These are phyloP conservation scores for Meiosimyza platycephala DNA, from an alignment of 2,888 invertebrate genomes.

Conservation along the genomic window DNA sequence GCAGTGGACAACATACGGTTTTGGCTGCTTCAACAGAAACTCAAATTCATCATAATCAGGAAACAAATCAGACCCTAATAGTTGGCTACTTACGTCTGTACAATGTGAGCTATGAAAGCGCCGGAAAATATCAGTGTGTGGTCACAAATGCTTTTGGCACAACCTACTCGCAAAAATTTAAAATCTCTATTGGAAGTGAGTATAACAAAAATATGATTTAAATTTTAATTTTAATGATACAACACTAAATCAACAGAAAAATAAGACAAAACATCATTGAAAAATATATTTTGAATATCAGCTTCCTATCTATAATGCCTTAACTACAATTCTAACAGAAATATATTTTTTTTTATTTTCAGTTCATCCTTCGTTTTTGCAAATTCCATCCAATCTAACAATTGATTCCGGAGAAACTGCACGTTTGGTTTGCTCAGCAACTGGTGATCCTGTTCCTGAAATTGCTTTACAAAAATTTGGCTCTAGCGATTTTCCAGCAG, in stretches of 20 bases:
- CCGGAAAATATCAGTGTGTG: conserved; percentile 93
- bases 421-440: conserved; percentile 89
- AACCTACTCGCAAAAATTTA: conserved; percentile 87
- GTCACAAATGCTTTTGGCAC: conserved; percentile 90
- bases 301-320: too few species aligned
- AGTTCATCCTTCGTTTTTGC: conserved; percentile 88
- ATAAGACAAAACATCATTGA: too few species aligned
- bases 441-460: conserved; percentile 88
- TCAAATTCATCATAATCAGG: conserved; percentile 62
- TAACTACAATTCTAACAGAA: too few species aligned
- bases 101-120: conserved; percentile 82
- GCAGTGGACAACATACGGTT: neutral
- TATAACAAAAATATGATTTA: conserved; percentile 13
- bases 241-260: too few species aligned
- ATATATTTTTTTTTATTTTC: conserved; percentile 46
- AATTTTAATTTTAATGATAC: too few species aligned
- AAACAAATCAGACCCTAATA: conserved; percentile 72
- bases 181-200: conserved; percentile 85
- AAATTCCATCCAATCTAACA: conserved; percentile 86
- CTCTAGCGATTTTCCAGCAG: conserved; percentile 95
- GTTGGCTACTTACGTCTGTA: conserved; percentile 79
- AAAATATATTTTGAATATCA: too few species aligned
- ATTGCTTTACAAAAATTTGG: conserved; percentile 93
- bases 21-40: conserved; percentile 60
- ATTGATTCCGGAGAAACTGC: conserved; percentile 88